Evolutionary conservation across 2,888 invertebrate species (phyloP), one percentile per base, ranked within the genome.

Genomic region (Zygothrica quintamaculata): DNA sequence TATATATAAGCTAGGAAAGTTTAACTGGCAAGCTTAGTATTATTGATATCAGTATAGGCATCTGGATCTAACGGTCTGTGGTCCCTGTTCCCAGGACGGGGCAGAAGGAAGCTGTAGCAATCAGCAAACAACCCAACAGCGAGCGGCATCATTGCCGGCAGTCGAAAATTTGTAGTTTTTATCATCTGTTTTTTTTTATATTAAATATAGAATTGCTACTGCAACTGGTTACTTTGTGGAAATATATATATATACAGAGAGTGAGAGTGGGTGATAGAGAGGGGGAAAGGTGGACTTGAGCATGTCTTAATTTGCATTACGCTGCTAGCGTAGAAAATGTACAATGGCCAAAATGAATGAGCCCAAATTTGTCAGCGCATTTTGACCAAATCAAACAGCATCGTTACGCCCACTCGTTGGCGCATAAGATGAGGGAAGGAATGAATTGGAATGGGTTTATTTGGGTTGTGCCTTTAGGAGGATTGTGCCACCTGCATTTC

Each of bases 321-420:
- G 73, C 72, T 68, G 43, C 46, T 46, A 68, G 66, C 69, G 67
- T 52, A 68, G 71, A 69, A 74, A 66, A 58, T 71, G 55, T 48
- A 33, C 69, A 42, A 65, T 65, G 58, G 34, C 36, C 37, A 57
- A 71, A 75, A 79, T 67, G 85, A 88, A 85, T 88, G 84, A 69
- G 52, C 61, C 64, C 73, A 75, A 74, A 89, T 89, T 89, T 89
- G 89, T 89, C 85, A 88, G 64, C 61, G 56, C 62, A 76, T 44
- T 65, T 76, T 67, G 61, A 11, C 62, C 60, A 69, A 74, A 73
- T 76, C 77, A 69, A 74, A 68, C 51, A 31, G 71, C 86, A 76
- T 71, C 85, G 87, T 77, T 84, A 79, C 87, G 65, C 87, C 88
- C 82, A 85, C 74, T 33, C 37, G 22, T 11, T 8, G 48, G 37